Percentiles rank a stretch among this genome's conserved stretches.
phyloP scores from a whole-genome alignment of 2,113 vertebrate genomes.

The Oncorhynchus nerka region DNA sequence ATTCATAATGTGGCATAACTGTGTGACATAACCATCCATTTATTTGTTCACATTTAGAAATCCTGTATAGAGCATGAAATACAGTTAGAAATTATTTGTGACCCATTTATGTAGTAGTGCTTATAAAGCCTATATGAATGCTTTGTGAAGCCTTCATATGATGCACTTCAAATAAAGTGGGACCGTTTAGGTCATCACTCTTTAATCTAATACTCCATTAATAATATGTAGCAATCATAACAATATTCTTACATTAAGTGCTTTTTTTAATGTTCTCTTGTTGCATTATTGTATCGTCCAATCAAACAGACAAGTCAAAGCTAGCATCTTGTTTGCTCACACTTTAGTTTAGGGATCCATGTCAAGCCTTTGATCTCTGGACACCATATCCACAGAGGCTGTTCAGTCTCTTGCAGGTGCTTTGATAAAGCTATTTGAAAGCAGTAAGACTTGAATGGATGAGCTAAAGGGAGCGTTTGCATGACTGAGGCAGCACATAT shows the following conservation, averaged over 20 bases:
- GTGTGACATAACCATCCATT: no score
- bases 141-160: no score
- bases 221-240: not conserved
- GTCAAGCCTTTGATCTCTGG: conserved; percentile 18
- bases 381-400: conserved; percentile 14
- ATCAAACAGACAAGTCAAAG: conserved; percentile 6
- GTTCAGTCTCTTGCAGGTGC: conserved; percentile 53
- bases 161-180: no score
- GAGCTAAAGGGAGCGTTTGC: conserved; percentile 66
- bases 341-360: conserved; percentile 63
- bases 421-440: conserved; percentile 43
- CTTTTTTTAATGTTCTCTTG: conserved; percentile 11
- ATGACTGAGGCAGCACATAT: conserved; percentile 50
- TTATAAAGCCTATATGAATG: no score
- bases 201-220: not conserved
- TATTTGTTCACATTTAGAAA: no score
- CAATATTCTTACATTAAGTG: not conserved
- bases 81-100: no score
- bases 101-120: no score
- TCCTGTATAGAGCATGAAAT: no score
- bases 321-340: conserved; percentile 47
- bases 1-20: no score
- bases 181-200: no score
- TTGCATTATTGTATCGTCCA: conserved; percentile 26
- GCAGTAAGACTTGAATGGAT: conserved; percentile 71